Conservation (phyloP, 2,113 vertebrate species). For the Propithecus coquereli region DNA sequence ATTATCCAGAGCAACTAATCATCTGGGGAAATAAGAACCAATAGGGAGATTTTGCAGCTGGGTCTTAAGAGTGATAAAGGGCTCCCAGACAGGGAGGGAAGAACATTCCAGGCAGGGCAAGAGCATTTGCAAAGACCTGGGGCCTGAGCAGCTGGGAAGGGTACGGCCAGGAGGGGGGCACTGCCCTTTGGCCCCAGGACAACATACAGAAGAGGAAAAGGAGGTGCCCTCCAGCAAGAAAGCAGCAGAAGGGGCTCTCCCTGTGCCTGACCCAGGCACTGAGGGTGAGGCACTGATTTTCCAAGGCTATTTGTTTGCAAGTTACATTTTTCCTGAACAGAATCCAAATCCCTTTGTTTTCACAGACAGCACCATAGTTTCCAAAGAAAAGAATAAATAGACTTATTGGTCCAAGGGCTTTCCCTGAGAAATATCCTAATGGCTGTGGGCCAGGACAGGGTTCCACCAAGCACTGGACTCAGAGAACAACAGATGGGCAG, state of each 20-base stretch:
- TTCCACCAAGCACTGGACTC: conserved; percentile 11
- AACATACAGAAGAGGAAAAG: background rate
- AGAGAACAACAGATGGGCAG: background rate
- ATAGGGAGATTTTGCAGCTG: too few relatives aligned
- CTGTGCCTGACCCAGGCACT: background rate
- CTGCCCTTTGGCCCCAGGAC: background rate
- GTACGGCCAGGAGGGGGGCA: background rate
- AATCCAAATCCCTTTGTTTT: conserved; percentile 75
- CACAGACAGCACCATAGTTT: conserved; percentile 70
- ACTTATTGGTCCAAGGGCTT: conserved; percentile 67
- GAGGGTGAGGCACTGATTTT: conserved; percentile 65
- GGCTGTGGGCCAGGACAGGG: conserved; percentile 31
- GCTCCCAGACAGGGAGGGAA: background rate
- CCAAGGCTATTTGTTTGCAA: conserved; percentile 75
- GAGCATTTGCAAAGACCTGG: background rate
- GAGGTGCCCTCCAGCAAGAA: background rate
- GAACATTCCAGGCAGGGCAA: background rate
- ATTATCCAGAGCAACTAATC: background rate
- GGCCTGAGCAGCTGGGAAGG: background rate
- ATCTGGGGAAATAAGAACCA: background rate
- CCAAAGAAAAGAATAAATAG: conserved; percentile 70
- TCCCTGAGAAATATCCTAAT: conserved; percentile 68
- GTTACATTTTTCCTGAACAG: conserved; percentile 76
- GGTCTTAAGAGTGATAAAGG: background rate
- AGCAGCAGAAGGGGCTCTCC: background rate